Base-by-base conservation (phyloP, 1,140 invertebrate species). In the Tetragonula clypearis region DNA sequence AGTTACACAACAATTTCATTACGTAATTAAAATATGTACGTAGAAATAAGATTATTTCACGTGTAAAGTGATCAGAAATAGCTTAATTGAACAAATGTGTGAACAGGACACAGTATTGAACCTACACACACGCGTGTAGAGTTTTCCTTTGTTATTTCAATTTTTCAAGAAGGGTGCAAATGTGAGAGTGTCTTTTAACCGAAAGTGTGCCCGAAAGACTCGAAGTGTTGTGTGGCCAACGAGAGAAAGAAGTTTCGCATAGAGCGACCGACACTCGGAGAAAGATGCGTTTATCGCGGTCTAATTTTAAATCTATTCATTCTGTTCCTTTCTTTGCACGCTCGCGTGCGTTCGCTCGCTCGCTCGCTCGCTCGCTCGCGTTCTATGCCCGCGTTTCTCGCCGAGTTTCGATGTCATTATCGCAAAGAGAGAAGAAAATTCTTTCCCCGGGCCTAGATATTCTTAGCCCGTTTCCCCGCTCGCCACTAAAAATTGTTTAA, bases 391-490 rank as follows among this genome's bases (percentile, higher is more conserved):
- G 73, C 75, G 74, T 35, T 79, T 62, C 69, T 53, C 81, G 17
- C n/a, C 35, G 49, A 60, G 30, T 85, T 68, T 85, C 58, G 78
- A 81, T 81, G 69, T 74, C 58, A 65, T 85, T 85, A 85, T 81
- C 78, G 71, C 78, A 66, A 81, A 85, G 78, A 81, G 79, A 74
- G 79, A 35, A 85, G 79, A 86, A 49, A 86, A 86, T 75, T 76
- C 41, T 75, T 77, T 75, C 49, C 73, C 84, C 72, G 84, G 66
- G 77, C 76, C 53, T 79, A 62, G 88, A 88, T 94, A 92, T 94
- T 94, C 90, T 92, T 92, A 92, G 89, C 87, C 72, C 69, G 86
- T 93, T 93, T 92, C 88, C 41, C 83, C 85, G 84, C 85, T 84
- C 75, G 35, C 65, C 85, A 81, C 73, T 74, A 83, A 90, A 49